Base-by-base conservation (phyloP, 1,140 invertebrate genomes). In the Nasonia giraulti region DNA sequence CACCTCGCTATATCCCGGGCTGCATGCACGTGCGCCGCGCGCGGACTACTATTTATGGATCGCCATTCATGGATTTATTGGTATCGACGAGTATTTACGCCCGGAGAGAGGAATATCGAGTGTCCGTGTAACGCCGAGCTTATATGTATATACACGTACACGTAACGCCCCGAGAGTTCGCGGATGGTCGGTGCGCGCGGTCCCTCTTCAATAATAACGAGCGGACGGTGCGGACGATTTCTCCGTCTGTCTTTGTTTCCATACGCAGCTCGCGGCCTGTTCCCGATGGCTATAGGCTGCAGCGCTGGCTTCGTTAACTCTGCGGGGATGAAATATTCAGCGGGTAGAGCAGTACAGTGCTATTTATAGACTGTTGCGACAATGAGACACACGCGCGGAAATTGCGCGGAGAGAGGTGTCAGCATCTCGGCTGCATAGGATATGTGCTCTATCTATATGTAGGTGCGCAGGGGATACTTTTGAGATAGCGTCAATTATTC, bases 11-110 rank as follows among this genome's bases (percentile, higher is more conserved):
- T 31, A 78, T 55, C 27, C 1, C 33, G 14, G 47, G 47, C 37
- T 68, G 5, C n/a, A 69, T 78, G 47, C 31, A 85, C 84, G 71
- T 86, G 84, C 82, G 12, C 5, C 14, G 14, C 83, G 47, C 74
- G 69, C 80, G 47, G 84, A 33, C 77, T 80, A 85, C 87, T 90
- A 91, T 91, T 91, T 91, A 91, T 91, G 90, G 89, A 88, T 86
- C 82, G 85, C 68, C 85, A 83, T 88, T 90, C 86, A 86, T 77
- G 75, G 89, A 91, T 91, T 91, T 91, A 91, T 91, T 85, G 89
- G 85, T 87, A 89, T 88, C 88, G 86, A 85, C 86, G 62, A 80
- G 86, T 83, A 85, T 87, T 77, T 78, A 83, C 74, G 62, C 75
- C 8, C 40, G 62, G 0, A 27, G 55, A 12, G 40, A 82, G 40